A percentile compares a stretch with the other conserved stretches of the same genome.
Conservation (phyloP, 1,140 invertebrate species). For the Aporrectodea caliginosa region DNA sequence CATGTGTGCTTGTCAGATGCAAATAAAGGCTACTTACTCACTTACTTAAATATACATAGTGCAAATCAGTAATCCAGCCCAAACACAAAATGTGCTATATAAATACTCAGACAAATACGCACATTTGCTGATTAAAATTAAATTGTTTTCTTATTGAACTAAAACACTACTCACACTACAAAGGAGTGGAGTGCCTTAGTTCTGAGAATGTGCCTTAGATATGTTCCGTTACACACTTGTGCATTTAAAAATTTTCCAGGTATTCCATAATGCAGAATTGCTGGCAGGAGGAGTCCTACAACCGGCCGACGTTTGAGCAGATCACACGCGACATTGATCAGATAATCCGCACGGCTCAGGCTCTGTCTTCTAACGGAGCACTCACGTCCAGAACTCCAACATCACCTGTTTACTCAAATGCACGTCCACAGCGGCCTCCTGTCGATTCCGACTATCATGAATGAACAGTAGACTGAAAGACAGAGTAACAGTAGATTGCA, state of each 20-base stretch:
- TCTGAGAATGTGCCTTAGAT: no score
- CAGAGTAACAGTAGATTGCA: no score
- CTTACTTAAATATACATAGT: background rate
- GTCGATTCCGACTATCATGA: background rate
- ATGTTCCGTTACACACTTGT: no score
- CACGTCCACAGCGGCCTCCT: conserved; percentile 1
- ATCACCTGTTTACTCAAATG: background rate
- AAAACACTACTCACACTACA: background rate
- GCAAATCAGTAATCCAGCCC: background rate
- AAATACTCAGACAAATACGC: no score
- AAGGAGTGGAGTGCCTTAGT: background rate
- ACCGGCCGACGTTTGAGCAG: conserved; percentile 16
- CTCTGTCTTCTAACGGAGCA: background rate
- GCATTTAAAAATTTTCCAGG: no score
- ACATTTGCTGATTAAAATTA: background rate
- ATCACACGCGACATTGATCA: conserved; percentile 9
- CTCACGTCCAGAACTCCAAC: background rate
- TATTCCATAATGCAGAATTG: conserved; percentile 20
- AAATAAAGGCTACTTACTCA: no score
- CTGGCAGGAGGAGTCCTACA: conserved; percentile 13
- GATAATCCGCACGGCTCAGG: conserved; percentile 10
- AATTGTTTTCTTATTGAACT: background rate
- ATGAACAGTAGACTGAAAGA: no score
- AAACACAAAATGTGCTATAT: background rate
- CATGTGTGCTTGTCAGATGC: no score